Evolutionary conservation across 2,113 vertebrate genomes (phyloP).

Genomic region (Scolopax mira): DNA sequence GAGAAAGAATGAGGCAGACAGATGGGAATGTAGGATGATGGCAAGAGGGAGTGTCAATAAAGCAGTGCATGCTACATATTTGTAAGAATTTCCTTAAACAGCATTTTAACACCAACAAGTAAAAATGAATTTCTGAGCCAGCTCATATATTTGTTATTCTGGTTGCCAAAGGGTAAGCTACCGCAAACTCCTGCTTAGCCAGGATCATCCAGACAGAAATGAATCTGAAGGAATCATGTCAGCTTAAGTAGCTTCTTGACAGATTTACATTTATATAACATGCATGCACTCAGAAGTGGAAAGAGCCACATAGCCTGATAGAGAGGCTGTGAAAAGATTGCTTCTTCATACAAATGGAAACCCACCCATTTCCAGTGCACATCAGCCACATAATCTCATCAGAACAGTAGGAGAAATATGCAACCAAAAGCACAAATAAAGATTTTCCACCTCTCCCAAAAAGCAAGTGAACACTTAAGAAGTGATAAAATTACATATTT

Average conservation of each 20-base stretch:
- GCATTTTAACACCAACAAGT: conserved; percentile 29
- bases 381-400: neutral
- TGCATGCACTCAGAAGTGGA: fast-evolving
- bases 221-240: neutral
- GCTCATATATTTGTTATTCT: neutral
- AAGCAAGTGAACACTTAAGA: neutral
- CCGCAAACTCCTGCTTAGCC: neutral
- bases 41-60: conserved; percentile 25
- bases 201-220: neutral
- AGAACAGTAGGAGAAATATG: neutral
- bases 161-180: neutral
- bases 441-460: neutral
- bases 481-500: fast-evolving
- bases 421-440: neutral
- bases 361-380: neutral
- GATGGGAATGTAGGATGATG: neutral
- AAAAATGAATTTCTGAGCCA: neutral
- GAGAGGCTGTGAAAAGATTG: neutral
- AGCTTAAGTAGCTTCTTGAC: neutral
- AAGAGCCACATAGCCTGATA: neutral
- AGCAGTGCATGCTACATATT: conserved; percentile 17
- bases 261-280: neutral
- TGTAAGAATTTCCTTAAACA: neutral
- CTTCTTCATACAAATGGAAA: neutral
- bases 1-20: neutral